These are phyloP conservation scores for Antechinus flavipes DNA, from an alignment of 2,113 vertebrate genomes.

Conservation along the genomic window DNA sequence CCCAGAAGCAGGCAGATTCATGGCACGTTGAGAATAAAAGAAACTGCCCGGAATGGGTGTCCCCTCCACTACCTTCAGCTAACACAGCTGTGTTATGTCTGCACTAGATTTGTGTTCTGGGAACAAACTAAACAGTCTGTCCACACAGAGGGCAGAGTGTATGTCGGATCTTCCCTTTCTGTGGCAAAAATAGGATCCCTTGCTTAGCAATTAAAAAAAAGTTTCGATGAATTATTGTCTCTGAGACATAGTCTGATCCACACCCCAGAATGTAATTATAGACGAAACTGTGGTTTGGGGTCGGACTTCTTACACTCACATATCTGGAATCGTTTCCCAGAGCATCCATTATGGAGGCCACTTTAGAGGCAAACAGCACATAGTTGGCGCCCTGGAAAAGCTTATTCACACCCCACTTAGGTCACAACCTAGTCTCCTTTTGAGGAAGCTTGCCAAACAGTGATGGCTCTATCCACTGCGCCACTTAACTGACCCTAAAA, in stretches of 20 bases:
- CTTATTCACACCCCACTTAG: not conserved
- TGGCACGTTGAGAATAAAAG: not conserved
- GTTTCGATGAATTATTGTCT: not conserved
- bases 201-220: constrained; percentile 37
- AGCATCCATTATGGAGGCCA: not conserved
- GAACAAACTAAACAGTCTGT: not conserved
- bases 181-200: not conserved
- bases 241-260: not conserved
- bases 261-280: constrained; percentile 9
- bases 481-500: not conserved
- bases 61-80: not conserved
- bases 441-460: not conserved
- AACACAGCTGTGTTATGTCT: not conserved
- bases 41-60: not conserved
- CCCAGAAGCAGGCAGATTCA: not conserved
- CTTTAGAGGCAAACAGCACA: constrained; percentile 28
- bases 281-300: constrained; percentile 4
- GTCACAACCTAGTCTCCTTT: constrained; percentile 25
- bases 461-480: not conserved
- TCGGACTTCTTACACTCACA: not conserved
- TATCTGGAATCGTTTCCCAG: constrained; percentile 49
- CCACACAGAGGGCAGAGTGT: not conserved
- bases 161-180: not conserved
- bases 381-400: constrained; percentile 6
- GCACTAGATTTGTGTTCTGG: not conserved